A percentile compares a stretch with the other conserved stretches of the same genome.
phyloP scores from a whole-genome alignment of 2,797 vertebrate genomes.

The Chromobotia macracanthus region DNA sequence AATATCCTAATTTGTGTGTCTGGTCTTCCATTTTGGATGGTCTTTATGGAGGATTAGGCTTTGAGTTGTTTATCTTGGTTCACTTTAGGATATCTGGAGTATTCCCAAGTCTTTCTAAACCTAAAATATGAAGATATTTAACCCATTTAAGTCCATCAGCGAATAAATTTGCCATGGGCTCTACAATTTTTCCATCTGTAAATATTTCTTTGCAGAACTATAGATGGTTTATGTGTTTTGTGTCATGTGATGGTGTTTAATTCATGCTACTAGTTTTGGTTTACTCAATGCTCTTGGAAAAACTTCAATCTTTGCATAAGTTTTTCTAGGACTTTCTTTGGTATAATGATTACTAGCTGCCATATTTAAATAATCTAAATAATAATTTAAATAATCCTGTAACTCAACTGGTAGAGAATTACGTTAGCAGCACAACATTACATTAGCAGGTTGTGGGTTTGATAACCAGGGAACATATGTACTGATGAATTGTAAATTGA shows the following conservation, averaged over 20 bases:
- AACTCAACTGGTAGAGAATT: too few species aligned
- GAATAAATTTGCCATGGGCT: not conserved
- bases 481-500: too few species aligned
- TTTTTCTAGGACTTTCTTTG: not conserved
- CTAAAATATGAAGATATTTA: slow-evolving; percentile 53
- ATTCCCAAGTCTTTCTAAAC: slow-evolving; percentile 44
- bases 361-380: too few species aligned
- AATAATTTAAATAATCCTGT: too few species aligned
- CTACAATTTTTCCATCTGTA: slow-evolving; percentile 1
- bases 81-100: slow-evolving; percentile 41
- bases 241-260: not conserved
- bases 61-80: slow-evolving; percentile 57
- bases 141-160: not conserved
- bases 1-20: slow-evolving; percentile 58
- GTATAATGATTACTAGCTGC: too few species aligned
- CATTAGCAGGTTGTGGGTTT: too few species aligned
- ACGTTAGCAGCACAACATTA: too few species aligned
- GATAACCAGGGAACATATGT: too few species aligned
- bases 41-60: slow-evolving; percentile 47
- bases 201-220: not conserved
- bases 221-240: not conserved
- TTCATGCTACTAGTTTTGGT: not conserved
- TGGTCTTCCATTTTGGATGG: slow-evolving; percentile 56
- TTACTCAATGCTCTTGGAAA: not conserved
- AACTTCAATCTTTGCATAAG: not conserved